Base-by-base conservation (phyloP, 1,140 invertebrate species). In the Planococcus citri region DNA sequence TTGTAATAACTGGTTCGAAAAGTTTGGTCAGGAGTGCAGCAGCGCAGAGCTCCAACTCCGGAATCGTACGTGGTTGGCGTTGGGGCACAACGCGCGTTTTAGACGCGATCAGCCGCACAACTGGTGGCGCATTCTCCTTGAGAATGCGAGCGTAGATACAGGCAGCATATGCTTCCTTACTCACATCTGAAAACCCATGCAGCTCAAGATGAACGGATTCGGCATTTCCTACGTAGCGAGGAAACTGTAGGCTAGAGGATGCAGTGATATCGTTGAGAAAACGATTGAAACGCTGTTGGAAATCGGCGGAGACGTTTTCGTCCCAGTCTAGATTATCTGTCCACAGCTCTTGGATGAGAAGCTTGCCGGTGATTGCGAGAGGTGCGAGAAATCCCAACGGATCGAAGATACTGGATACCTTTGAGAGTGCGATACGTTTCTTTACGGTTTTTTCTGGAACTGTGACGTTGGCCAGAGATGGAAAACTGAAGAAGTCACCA, bases 361-460 rank as follows among this genome's bases (percentile, higher is more conserved):
- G 27, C 71, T 76, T 76, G 1, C 75, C 73, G 22, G 71, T 69
- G 9, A 76, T 24, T 6, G 70, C 73, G n/a, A 74, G 70, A n/a
- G 78, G 77, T 20, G 71, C 25, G 6, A 74, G 70, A 61, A 77
- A 74, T n/a, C 77, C 76, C 1, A 78, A 73, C 6, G 74, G 76
- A 73, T 78, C 76, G 69, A 75, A 78, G 17, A 78, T 21, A n/a
- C 70, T 60, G 6, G 72, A 67, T 8, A 71, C 33, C 25, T 72
- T 68, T 14, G 72, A 73, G n/a, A 72, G 61, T 12, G 69, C 64
- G 1, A 22, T 21, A 8, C 70, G 72, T 68, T 73, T 73, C 0
- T 71, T 71, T 0, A 64, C 14, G n/a, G n/a, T n/a, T n/a, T n/a
- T n/a, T 0, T 68, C 33, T 0, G 41, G 41, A 4, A 57, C 2